Evolutionary conservation across 2,797 vertebrate species (phyloP), one percentile per base, ranked within the genome.

Genomic region (Xenentodon cancila): DNA sequence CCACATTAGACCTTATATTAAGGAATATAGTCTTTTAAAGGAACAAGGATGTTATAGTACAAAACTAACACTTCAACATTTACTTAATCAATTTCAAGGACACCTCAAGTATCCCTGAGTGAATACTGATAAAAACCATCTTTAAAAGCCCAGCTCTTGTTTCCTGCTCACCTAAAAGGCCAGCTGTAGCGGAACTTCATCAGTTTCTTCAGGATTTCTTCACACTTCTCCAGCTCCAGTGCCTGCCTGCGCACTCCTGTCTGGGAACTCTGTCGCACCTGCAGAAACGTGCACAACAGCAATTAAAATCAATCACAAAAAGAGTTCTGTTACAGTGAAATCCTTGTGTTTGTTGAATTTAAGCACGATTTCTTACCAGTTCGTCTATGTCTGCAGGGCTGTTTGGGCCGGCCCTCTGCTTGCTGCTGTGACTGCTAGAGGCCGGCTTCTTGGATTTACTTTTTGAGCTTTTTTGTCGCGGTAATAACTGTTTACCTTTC

Each of bases 141-240:
- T 20, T 48, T 21, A 3, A 12, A 2, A 13, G 15, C 46, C 13
- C 13, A 37, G 19, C 9, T 20, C 7, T 21, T 22, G 21, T 11
- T 16, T 2, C 13, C 21, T 3, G 34, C 93, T 90, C 87, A 99
- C 98, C 97, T 96, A 93, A 99, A 99, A 25, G 98, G 97, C 98
- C 98, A 99, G 84, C 97, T 99, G 88, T 95, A 95, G 65, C 97
- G 94, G 81, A 95, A 99, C 69, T 97, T 98, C n/a, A 93, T 84
- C 43, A 99, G 86, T 77, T 98, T 99, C 80, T 92, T 92, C 30
- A 99, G 92, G 75, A 99, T 95, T 57, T 98, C 97, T 75, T 98
- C 96, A 37, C 98, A 98, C 68, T 95, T 96, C 90, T 97, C 95
- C 75, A 99, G 62, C 83, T 98, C 97, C 2, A 95, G 79, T 52